Percentiles rank a stretch among this genome's conserved stretches.
phyloP scores from a whole-genome alignment of 92 coral and sea anemone genomes.

The Epizoanthus fatuus region DNA sequence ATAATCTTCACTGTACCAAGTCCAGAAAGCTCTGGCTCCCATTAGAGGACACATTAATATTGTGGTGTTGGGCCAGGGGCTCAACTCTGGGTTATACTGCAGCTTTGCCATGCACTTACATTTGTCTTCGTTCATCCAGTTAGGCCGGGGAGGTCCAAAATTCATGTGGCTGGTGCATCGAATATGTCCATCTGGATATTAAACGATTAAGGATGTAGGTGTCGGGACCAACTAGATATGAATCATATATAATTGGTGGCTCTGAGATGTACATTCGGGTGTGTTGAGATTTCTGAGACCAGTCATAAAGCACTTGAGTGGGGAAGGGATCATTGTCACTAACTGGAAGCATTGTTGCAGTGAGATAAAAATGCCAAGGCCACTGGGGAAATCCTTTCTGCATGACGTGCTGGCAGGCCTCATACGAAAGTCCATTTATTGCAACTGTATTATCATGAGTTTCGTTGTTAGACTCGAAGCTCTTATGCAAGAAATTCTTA shows the following conservation, averaged over 20 bases:
- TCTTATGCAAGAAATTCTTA: background rate
- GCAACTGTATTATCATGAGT: background rate
- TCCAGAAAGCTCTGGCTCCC: background rate
- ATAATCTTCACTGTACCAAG: background rate
- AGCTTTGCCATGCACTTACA: background rate
- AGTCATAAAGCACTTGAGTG: background rate
- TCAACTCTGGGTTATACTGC: background rate
- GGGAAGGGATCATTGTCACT: background rate
- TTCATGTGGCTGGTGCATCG: background rate
- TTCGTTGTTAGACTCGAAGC: background rate
- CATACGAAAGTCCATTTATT: background rate
- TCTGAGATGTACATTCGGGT: background rate
- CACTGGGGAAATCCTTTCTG: background rate
- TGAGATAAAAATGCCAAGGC: background rate
- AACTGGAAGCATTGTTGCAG: background rate
- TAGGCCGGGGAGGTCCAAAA: background rate
- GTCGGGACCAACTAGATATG: conserved; percentile 2
- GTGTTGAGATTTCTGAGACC: conserved; percentile 2
- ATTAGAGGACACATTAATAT: background rate
- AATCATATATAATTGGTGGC: background rate
- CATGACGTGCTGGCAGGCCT: background rate
- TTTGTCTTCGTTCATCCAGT: conserved; percentile 2
- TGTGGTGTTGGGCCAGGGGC: conserved; percentile 6
- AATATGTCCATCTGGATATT: background rate
- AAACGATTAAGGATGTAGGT: background rate